A percentile compares a stretch with the other conserved stretches of the same genome.
Conservation (phyloP, 2,888 invertebrate genomes). For the Gymnocheta viridis region DNA sequence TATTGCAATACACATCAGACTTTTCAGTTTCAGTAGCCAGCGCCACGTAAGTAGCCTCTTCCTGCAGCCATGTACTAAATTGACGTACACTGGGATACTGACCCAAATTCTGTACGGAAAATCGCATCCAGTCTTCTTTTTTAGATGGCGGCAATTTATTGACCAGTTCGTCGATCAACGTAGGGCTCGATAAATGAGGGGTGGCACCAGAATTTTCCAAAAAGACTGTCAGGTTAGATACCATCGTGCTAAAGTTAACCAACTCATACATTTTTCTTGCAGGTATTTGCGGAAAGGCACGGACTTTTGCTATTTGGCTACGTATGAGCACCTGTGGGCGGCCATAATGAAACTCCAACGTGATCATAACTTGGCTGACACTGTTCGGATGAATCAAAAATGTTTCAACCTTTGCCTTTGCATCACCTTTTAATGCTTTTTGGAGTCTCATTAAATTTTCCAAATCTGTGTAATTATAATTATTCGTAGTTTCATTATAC, state of each 20-base stretch:
- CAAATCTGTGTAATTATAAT: too few species aligned
- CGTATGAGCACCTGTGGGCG: too few species aligned
- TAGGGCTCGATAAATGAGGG: slow-evolving; percentile 16
- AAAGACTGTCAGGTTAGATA: slow-evolving; percentile 10
- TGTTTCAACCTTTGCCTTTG: too few species aligned
- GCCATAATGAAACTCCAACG: too few species aligned
- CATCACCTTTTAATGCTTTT: too few species aligned
- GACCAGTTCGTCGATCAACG: slow-evolving; percentile 18
- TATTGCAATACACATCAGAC: not conserved
- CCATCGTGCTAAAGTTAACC: slow-evolving; percentile 28
- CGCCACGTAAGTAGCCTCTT: slow-evolving; percentile 45
- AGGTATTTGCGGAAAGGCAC: not conserved
- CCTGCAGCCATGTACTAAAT: slow-evolving; percentile 29
- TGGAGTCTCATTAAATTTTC: too few species aligned
- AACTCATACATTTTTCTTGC: slow-evolving; percentile 17
- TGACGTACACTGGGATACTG: slow-evolving; percentile 24
- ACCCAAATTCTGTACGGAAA: slow-evolving; percentile 4
- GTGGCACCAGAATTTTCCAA: slow-evolving; percentile 9
- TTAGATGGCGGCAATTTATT: slow-evolving; percentile 16
- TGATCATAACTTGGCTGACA: too few species aligned
- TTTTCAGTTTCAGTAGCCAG: slow-evolving; percentile 11
- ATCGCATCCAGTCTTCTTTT: slow-evolving; percentile 24
- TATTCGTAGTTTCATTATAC: too few species aligned
- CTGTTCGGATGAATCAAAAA: too few species aligned
- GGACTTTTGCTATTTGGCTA: slow-evolving; percentile 26